A percentile compares a stretch with the other conserved stretches of the same genome.
Evolutionary conservation across 2,888 invertebrate genomes (phyloP).

Genomic region (Ophraella communa): DNA sequence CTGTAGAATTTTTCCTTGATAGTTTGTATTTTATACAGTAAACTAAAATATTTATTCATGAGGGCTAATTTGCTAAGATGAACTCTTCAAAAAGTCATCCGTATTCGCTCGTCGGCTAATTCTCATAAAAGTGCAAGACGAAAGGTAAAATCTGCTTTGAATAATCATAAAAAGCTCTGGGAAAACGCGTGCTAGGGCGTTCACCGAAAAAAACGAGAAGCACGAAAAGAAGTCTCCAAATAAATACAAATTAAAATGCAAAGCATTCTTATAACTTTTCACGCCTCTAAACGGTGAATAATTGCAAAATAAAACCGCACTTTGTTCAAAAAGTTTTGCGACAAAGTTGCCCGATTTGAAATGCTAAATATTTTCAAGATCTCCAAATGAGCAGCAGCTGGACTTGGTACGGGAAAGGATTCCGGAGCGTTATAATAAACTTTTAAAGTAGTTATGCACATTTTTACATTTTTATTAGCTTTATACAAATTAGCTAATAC

Average conservation of each 20-base stretch:
- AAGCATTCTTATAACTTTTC: conserved; percentile 35
- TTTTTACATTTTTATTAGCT: too few relatives aligned
- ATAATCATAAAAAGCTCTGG: conserved; percentile 16
- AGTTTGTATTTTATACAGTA: too few relatives aligned
- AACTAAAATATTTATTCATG: too few relatives aligned
- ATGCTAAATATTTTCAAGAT: conserved; percentile 39
- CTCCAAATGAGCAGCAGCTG: conserved; percentile 34
- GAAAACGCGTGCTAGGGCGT: conserved; percentile 1
- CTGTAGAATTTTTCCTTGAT: too few relatives aligned
- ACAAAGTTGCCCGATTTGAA: conserved; percentile 35
- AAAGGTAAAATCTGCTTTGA: conserved; percentile 23
- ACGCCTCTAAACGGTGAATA: conserved; percentile 39
- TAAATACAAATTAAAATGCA: conserved; percentile 33
- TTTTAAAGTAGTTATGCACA: too few relatives aligned
- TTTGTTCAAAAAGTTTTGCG: conserved; percentile 38
- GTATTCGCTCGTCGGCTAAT: conserved; percentile 11
- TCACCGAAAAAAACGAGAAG: neutral
- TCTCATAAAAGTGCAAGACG: conserved; percentile 14
- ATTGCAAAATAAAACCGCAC: conserved; percentile 43
- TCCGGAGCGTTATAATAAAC: too few relatives aligned
- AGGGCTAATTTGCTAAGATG: too few relatives aligned
- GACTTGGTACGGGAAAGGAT: too few relatives aligned
- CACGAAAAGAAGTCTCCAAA: conserved; percentile 11
- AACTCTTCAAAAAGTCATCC: too few relatives aligned
- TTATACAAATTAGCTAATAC: too few relatives aligned